Evolutionary conservation across 2,113 vertebrate genomes (phyloP).

Genomic region (Lathamus discolor): DNA sequence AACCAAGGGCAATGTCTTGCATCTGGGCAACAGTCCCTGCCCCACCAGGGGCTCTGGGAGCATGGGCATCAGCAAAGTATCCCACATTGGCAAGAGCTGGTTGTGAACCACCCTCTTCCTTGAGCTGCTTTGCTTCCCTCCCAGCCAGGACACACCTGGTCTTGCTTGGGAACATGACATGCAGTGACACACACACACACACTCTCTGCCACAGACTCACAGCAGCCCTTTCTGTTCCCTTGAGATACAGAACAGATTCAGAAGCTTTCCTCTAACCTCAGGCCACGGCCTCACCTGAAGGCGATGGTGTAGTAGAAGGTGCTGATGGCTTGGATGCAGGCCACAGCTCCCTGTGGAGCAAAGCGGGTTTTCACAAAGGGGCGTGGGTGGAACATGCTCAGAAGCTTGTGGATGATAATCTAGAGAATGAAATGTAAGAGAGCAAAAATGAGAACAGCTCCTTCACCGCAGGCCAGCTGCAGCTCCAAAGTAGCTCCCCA

Average conservation of each 20-base stretch:
- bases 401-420: constrained; percentile 88
- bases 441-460: background rate
- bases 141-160: background rate
- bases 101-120: background rate
- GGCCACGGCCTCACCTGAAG: constrained; percentile 81
- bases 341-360: constrained; percentile 90
- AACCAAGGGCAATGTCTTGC: background rate
- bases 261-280: background rate
- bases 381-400: constrained; percentile 94
- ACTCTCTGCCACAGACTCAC: background rate
- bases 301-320: constrained; percentile 90
- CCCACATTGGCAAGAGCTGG: background rate
- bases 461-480: background rate
- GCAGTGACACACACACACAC: rapidly evolving
- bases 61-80: background rate
- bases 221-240: background rate
- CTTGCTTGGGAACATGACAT: rapidly evolving
- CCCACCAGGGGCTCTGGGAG: background rate
- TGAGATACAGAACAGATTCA: background rate
- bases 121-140: background rate
- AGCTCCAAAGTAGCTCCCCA: background rate
- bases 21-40: background rate
- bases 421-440: background rate
- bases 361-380: constrained; percentile 94
- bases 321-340: constrained; percentile 87